These are phyloP conservation scores for Aeoliscus strigatus DNA, from an alignment of 2,797 vertebrate genomes.

Conservation along the genomic window DNA sequence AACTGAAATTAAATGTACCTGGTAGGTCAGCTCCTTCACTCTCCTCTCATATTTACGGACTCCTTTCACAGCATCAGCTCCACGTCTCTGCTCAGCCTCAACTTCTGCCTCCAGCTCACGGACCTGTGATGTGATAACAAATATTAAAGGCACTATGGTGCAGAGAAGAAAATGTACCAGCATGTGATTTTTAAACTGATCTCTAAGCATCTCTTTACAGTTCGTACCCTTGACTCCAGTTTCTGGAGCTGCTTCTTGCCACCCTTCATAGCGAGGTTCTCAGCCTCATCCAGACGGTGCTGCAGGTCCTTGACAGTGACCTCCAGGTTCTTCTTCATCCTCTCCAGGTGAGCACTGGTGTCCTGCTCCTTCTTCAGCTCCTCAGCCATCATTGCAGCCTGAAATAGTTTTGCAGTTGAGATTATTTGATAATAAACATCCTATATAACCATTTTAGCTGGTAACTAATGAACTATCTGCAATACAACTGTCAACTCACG, in stretches of 20 bases:
- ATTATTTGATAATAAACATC: no score
- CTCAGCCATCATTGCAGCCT: conserved; percentile 90
- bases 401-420: no score
- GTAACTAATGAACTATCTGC: no score
- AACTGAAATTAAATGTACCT: conserved; percentile 58
- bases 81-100: conserved; percentile 78
- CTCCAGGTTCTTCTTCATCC: conserved; percentile 87
- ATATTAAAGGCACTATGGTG: no score
- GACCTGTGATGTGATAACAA: no score
- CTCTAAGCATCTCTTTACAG: fast-evolving
- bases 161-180: no score
- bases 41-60: conserved; percentile 78
- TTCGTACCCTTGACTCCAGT: conserved; percentile 77
- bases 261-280: conserved; percentile 88
- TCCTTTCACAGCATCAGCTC: conserved; percentile 75
- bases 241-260: conserved; percentile 91
- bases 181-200: not conserved
- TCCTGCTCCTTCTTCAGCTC: conserved; percentile 91
- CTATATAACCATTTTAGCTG: no score
- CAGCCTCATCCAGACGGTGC: conserved; percentile 85
- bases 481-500: no score
- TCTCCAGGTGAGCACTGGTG: conserved; percentile 85
- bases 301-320: conserved; percentile 86
- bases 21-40: conserved; percentile 81
- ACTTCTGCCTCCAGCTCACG: conserved; percentile 78